Evolutionary conservation across 1,140 invertebrate species (phyloP), one percentile per base, ranked within the genome.

Genomic region (Drosophila pectinifera): DNA sequence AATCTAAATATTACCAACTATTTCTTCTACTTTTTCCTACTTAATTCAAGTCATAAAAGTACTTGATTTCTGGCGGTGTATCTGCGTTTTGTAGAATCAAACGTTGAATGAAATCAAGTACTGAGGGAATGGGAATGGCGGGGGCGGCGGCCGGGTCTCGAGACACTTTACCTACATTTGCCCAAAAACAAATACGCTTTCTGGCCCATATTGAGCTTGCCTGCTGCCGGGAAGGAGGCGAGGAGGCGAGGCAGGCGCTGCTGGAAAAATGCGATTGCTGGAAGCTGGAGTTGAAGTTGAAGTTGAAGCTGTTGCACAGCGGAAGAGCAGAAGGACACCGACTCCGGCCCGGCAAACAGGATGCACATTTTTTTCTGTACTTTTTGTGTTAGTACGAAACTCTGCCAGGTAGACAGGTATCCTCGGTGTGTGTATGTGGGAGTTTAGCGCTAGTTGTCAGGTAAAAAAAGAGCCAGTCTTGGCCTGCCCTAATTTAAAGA

Each of bases 321-420:
- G 82, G 82, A 85, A 85, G 82, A 82, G 61, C 61, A 82, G 82
- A 85, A 85, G 82, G 82, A 85, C 82, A 76, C 57, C 81, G 58
- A 78, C 74, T 81, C 74, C 7, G 28, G 48, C 53, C 20, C 45
- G 48, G 54, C 73, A 70, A 88, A 85, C 82, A 86, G 82, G 82
- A 86, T 86, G 82, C 79, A 82, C 74, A 80, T 75, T 73, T 62
- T 43, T 43, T 13, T 55, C 43, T 45, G 39, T 16, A 55, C 18
- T 56, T n/a, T n/a, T n/a, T n/a, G n/a, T n/a, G n/a, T n/a, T n/a
- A n/a, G n/a, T n/a, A n/a, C n/a, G n/a, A n/a, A n/a, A n/a, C 53
- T 18, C 53, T 18, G 24, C 38, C 80, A 84, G 81, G 81, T 84
- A 80, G 77, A 48, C 51, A 45, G 55, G 55, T 56, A 62, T 45